A percentile compares a stretch with the other conserved stretches of the same genome.
Conservation (phyloP, 2,113 vertebrate genomes). For the Paradoxurus hermaphroditus region DNA sequence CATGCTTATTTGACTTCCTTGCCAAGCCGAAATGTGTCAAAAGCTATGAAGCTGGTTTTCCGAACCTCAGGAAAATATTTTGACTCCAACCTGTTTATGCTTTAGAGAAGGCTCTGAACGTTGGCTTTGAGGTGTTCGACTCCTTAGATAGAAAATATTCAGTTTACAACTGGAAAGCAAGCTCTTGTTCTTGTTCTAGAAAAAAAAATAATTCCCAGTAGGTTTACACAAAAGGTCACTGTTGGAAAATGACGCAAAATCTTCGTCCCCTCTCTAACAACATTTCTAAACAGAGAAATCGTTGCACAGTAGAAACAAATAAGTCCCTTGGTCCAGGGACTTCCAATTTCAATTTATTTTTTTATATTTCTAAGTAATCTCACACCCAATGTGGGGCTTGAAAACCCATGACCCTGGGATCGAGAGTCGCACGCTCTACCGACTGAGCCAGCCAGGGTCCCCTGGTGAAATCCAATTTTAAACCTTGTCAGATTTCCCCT, state of each 20-base stretch:
- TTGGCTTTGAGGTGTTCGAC: not conserved
- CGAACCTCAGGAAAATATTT: slow-evolving; percentile 27
- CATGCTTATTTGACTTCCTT: not conserved
- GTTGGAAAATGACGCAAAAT: slow-evolving; percentile 7
- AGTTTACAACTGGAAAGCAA: not conserved
- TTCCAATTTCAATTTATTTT: not conserved
- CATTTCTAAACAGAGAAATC: not conserved
- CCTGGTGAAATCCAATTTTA: not conserved
- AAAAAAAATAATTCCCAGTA: not conserved
- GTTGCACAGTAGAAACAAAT: not conserved
- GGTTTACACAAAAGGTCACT: not conserved
- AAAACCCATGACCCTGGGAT: not conserved
- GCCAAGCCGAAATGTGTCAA: not conserved
- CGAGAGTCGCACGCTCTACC: not conserved
- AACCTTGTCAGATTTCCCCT: not conserved
- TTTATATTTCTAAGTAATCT: not conserved
- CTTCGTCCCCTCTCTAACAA: not conserved
- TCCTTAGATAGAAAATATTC: slow-evolving; percentile 7
- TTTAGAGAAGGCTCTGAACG: not conserved
- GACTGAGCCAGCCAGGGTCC: not conserved
- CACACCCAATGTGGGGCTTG: not conserved
- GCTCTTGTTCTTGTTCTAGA: not conserved
- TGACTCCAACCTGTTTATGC: not conserved
- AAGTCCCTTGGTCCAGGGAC: not conserved
- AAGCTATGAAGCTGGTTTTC: not conserved